Base-by-base conservation (phyloP, 2,797 vertebrate species). In the Neosilurus hyrtlii region DNA sequence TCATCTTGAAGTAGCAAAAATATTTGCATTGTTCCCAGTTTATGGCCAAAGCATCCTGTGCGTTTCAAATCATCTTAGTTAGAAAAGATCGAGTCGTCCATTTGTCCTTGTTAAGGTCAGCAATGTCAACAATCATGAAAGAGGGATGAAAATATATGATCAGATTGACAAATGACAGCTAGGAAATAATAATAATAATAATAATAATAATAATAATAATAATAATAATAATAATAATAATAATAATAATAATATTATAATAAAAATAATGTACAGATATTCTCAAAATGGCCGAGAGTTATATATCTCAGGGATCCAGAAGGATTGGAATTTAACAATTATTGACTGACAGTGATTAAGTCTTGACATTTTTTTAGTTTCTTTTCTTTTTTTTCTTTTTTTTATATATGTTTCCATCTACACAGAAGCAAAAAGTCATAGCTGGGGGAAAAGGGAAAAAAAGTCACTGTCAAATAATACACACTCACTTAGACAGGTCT, bases 401-500 rank as follows among this genome's bases (percentile, higher is more conserved):
- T 54, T 77, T 43, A 43, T 52, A 83, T 89, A 90, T 89, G 83
- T 81, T 83, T 90, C 88, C 90, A 87, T 90, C 92, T 88, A 91
- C 90, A 86, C 83, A 81, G 82, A 79, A 86, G 82, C 35, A 54
- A 71, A 43, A 75, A 71, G 51, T 66, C 72, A 77, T 87, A 89
- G 87, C 83, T 91, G 88, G 70, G 43, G 57, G 70, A 56, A 62
- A 10, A 35, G 30, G 72, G 37, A 76, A 82, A 12, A 65, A 86
- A 83, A 86, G 63, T 56, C 84, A 88, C 89, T 86, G 85, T 89
- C 83, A 90, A 86, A 86, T 84, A 82, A 92, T 89, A 84, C 86
- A 87, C 84, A 89, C 91, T 91, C 91, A 92, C 91, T 90, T 90
- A 91, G 75, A 86, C 88, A 88, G 86, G 92, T 94, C 92, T 93